Conservation (phyloP, 2,113 vertebrate species). For the Pseudorhombus dupliciocellatus region DNA sequence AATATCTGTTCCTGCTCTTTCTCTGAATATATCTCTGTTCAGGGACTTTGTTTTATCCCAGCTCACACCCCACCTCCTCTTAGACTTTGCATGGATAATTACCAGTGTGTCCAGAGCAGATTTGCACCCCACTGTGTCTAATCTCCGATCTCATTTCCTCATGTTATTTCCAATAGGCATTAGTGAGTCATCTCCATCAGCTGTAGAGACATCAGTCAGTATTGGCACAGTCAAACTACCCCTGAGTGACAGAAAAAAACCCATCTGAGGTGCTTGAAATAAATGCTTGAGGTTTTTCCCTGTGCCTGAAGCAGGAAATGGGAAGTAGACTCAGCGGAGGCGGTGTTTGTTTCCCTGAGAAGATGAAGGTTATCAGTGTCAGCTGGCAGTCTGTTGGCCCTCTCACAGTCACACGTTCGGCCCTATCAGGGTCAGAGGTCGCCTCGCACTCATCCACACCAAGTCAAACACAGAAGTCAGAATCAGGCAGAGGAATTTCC, state of each 20-base stretch:
- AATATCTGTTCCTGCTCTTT: background rate
- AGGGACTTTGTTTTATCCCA: slow-evolving; percentile 6
- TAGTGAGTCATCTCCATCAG: slow-evolving; percentile 50
- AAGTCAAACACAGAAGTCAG: slow-evolving; percentile 28
- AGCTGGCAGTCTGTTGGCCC: slow-evolving; percentile 6
- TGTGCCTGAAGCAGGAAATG: slow-evolving; percentile 58
- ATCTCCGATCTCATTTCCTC: slow-evolving; percentile 48
- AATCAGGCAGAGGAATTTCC: slow-evolving; percentile 53
- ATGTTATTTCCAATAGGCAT: slow-evolving; percentile 31
- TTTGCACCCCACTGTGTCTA: slow-evolving; percentile 26
- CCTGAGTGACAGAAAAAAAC: slow-evolving; percentile 20
- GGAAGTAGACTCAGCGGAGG: slow-evolving; percentile 63
- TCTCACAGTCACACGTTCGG: slow-evolving; percentile 33
- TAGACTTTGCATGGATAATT: slow-evolving; percentile 31
- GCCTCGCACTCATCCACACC: slow-evolving; percentile 45
- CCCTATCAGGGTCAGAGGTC: slow-evolving; percentile 62
- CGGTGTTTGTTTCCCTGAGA: slow-evolving; percentile 6
- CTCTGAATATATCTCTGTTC: background rate
- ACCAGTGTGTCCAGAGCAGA: slow-evolving; percentile 21
- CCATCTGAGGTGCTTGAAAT: slow-evolving; percentile 25
- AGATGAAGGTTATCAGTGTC: slow-evolving; percentile 54
- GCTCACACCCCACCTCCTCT: background rate
- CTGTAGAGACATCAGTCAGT: slow-evolving; percentile 37
- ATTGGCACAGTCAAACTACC: slow-evolving; percentile 19
- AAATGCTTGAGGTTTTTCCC: slow-evolving; percentile 7